phyloP scores from a whole-genome alignment of 2,888 invertebrate genomes.

The Catocala nupta region DNA sequence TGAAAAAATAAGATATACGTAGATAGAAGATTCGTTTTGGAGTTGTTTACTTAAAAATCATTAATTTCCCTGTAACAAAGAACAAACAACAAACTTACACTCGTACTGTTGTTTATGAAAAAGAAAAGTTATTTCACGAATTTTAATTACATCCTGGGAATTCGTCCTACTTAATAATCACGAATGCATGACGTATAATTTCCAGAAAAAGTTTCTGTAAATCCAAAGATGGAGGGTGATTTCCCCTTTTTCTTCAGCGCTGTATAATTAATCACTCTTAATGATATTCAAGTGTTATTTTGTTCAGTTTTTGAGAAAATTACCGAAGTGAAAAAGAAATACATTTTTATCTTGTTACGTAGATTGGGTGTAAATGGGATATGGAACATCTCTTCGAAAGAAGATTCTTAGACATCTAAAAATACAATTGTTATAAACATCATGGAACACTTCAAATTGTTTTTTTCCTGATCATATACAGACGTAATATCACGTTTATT shows the following conservation, averaged over 20 bases:
- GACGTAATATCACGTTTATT: too few relatives aligned
- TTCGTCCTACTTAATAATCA: conserved; percentile 27
- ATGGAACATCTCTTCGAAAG: too few relatives aligned
- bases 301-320: conserved; percentile 26
- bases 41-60: too few relatives aligned
- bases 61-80: neutral
- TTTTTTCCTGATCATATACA: too few relatives aligned
- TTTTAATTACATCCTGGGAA: conserved; percentile 34
- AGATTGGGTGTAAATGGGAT: conserved; percentile 18
- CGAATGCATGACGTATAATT: conserved; percentile 23
- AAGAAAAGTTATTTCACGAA: conserved; percentile 21
- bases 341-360: conserved; percentile 11
- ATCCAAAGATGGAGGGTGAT: conserved; percentile 23
- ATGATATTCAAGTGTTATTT: conserved; percentile 41
- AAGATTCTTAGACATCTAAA: too few relatives aligned
- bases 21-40: too few relatives aligned
- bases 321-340: conserved; percentile 31
- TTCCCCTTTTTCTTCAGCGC: conserved; percentile 21
- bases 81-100: neutral
- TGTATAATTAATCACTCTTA: conserved; percentile 35
- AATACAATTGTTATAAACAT: too few relatives aligned
- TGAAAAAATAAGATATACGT: too few relatives aligned
- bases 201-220: conserved; percentile 16
- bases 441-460: too few relatives aligned
- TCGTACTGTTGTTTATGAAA: neutral